Conservation (phyloP, 1,140 invertebrate genomes). For the Odontomachus brunneus region DNA sequence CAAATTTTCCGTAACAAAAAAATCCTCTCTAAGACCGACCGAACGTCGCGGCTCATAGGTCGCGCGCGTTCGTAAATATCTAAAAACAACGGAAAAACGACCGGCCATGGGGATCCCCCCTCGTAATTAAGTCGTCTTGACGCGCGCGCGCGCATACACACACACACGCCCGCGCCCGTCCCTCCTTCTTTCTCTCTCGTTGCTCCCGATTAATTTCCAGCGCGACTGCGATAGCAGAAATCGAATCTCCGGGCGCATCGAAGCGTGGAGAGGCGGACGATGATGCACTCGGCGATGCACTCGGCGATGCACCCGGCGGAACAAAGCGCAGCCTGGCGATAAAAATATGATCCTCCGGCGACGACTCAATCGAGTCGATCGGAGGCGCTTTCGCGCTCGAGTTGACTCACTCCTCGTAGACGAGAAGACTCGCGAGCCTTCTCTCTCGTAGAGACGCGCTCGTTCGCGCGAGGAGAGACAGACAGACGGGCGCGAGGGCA, state of each 20-base stretch:
- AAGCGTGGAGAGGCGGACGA: constrained; percentile 16
- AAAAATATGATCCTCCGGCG: constrained; percentile 54
- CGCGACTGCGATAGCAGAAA: constrained; percentile 41
- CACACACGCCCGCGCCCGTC: too few relatives aligned
- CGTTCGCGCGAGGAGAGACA: constrained; percentile 63
- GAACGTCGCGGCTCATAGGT: too few relatives aligned
- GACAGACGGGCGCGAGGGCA: constrained; percentile 40
- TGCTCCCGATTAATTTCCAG: constrained; percentile 54
- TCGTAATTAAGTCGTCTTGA: constrained; percentile 24
- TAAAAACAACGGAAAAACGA: constrained; percentile 14
- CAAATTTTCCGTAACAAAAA: constrained; percentile 53
- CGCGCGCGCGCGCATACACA: neutral
- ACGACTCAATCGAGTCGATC: constrained; percentile 64
- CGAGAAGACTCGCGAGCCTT: constrained; percentile 24
- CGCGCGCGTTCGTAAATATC: too few relatives aligned
- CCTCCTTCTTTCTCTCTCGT: neutral
- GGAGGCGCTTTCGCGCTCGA: constrained; percentile 55
- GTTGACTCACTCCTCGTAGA: constrained; percentile 60
- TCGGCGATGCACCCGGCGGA: constrained; percentile 51
- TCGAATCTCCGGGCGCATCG: constrained; percentile 47
- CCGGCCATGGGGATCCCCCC: neutral
- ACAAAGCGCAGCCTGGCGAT: constrained; percentile 46
- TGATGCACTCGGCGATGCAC: constrained; percentile 44
- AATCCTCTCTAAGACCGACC: too few relatives aligned
- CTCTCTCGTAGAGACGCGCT: constrained; percentile 38